These are phyloP conservation scores for Galbula dea DNA, from an alignment of 2,113 vertebrate genomes.

Conservation along the genomic window DNA sequence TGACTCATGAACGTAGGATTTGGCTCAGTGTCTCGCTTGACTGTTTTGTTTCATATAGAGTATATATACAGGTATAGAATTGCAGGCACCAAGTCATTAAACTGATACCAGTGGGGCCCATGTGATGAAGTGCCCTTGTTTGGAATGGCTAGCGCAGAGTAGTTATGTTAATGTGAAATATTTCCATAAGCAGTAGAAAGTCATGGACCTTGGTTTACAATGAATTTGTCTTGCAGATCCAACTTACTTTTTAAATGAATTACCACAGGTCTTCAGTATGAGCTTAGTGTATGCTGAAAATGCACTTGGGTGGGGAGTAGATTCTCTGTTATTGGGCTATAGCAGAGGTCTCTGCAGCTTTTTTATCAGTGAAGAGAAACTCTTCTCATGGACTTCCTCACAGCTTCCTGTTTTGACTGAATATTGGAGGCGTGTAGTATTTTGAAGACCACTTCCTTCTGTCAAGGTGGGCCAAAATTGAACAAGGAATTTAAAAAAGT, in stretches of 20 bases:
- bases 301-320: not conserved
- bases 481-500: not conserved
- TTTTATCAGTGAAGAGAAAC: not conserved
- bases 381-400: not conserved
- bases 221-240: not conserved
- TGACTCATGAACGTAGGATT: not conserved
- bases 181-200: not conserved
- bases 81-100: not conserved
- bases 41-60: not conserved
- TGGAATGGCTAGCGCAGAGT: not conserved
- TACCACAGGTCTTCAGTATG: not conserved
- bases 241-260: not conserved
- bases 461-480: not conserved
- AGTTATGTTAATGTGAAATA: not conserved
- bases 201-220: not conserved
- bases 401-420: not conserved
- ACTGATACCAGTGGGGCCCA: not conserved
- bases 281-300: not conserved
- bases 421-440: not conserved
- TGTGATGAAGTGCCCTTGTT: not conserved
- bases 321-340: not conserved
- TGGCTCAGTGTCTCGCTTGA: not conserved
- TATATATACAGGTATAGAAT: not conserved
- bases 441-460: not conserved
- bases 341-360: rapidly evolving